A percentile compares a stretch with the other conserved stretches of the same genome.
Conservation (phyloP, 1,140 invertebrate species). For the Zaprionus ghesquierei region DNA sequence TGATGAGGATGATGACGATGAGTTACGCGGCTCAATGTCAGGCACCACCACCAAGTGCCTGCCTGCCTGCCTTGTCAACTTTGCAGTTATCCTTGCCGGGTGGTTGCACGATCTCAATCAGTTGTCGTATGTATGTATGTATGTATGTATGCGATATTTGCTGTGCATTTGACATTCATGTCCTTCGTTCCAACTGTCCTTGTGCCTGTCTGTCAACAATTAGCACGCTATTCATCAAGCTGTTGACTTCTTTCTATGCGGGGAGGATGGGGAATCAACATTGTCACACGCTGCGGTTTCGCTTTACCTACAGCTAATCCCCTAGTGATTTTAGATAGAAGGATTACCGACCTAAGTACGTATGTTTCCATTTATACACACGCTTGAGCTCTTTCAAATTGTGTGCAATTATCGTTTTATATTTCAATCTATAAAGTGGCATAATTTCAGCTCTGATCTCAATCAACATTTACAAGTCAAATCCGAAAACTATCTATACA, state of each 20-base stretch:
- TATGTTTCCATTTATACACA: neutral
- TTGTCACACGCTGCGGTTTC: constrained; percentile 42
- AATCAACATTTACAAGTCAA: constrained; percentile 63
- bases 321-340: neutral
- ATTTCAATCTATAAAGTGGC: no score
- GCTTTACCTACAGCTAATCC: constrained; percentile 14
- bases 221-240: constrained; percentile 82
- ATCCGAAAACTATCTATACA: constrained; percentile 50
- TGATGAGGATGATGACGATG: constrained; percentile 48
- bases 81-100: constrained; percentile 32
- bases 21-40: constrained; percentile 77
- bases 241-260: constrained; percentile 48
- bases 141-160: constrained; percentile 32
- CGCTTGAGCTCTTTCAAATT: neutral
- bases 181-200: constrained; percentile 13
- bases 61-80: constrained; percentile 42
- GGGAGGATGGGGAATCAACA: no score
- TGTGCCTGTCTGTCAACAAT: constrained; percentile 80
- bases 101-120: constrained; percentile 66
- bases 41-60: constrained; percentile 40
- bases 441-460: no score
- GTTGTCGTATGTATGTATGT: constrained; percentile 19
- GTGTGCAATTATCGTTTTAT: no score
- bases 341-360: neutral
- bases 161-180: constrained; percentile 73